Evolutionary conservation across 2,888 invertebrate species (phyloP).

Genomic region (Plebejus anna): DNA sequence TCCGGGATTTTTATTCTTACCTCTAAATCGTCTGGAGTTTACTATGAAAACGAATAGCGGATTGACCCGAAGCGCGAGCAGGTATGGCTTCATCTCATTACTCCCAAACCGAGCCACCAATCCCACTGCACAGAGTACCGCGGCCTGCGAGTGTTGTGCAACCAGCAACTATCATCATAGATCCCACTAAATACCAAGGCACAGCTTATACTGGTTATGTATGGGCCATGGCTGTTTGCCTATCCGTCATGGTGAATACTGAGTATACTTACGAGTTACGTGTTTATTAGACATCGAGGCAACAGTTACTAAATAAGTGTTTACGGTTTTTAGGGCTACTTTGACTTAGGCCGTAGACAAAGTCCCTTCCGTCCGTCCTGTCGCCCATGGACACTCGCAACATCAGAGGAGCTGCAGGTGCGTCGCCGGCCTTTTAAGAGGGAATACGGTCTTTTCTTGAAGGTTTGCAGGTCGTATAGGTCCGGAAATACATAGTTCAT

Average conservation of each 20-base stretch:
- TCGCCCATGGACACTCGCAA: no score
- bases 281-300: background rate
- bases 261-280: background rate
- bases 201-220: background rate
- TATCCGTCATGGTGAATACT: background rate
- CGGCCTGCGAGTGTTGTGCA: background rate
- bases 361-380: no score
- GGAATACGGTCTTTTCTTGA: no score
- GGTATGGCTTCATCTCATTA: constrained; percentile 28
- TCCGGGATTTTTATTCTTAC: no score
- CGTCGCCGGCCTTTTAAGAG: no score
- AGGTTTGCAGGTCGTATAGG: no score
- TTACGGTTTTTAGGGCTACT: background rate
- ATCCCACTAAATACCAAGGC: background rate
- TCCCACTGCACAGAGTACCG: background rate
- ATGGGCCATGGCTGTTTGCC: background rate
- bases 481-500: no score
- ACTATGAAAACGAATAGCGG: background rate
- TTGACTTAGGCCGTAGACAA: no score
- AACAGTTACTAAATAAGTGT: background rate
- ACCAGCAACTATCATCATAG: background rate
- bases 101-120: constrained; percentile 30
- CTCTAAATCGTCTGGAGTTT: background rate
- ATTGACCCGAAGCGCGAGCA: background rate
- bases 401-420: no score